Percentiles rank a stretch among this genome's conserved stretches.
phyloP scores from a whole-genome alignment of 2,113 vertebrate species.

The Callopanchax toddi region DNA sequence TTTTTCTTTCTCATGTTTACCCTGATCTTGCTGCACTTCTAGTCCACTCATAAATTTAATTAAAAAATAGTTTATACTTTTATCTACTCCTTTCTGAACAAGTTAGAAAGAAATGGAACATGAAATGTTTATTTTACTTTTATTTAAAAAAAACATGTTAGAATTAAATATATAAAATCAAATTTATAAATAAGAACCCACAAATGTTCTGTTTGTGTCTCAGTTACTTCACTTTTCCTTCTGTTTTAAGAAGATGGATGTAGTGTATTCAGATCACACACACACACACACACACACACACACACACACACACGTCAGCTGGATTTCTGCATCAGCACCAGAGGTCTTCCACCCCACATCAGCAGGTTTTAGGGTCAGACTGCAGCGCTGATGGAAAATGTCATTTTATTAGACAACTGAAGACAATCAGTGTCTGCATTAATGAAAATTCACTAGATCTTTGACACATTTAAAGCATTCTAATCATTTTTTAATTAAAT shows the following conservation, averaged over 20 bases:
- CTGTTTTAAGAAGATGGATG: slow-evolving; percentile 19
- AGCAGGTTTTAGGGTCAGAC: not conserved
- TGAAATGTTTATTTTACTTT: no score
- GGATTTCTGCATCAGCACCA: not conserved
- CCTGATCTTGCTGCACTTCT: not conserved
- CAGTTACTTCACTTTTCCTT: slow-evolving; percentile 16
- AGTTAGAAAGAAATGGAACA: no score
- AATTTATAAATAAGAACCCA: no score
- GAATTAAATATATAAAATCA: no score
- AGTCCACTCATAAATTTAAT: not conserved
- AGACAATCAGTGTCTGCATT: not conserved
- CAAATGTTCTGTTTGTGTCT: slow-evolving; percentile 9
- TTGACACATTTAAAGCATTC: not conserved
- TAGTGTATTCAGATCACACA: slow-evolving; percentile 8
- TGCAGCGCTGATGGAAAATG: not conserved
- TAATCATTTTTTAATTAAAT: not conserved
- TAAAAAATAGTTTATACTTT: not conserved
- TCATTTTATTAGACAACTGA: not conserved
- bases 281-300: no score
- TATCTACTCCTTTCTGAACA: no score
- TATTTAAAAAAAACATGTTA: no score
- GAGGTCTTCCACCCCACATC: not conserved
- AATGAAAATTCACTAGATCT: not conserved
- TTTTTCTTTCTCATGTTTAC: not conserved
- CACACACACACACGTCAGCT: not conserved